phyloP scores from a whole-genome alignment of 2,113 vertebrate species.

The Tiliqua scincoides region DNA sequence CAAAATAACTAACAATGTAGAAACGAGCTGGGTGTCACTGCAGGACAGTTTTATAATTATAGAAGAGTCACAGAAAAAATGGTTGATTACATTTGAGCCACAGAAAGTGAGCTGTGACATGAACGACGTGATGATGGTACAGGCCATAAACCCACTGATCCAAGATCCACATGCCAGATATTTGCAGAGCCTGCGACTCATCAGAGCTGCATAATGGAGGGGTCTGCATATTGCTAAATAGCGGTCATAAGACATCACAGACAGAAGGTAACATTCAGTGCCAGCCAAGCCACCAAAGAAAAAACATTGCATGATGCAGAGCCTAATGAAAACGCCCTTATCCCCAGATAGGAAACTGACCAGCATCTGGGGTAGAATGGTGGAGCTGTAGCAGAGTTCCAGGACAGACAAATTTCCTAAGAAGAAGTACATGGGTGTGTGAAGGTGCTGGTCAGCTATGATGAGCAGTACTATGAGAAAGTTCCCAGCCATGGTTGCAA shows the following conservation, averaged over 20 bases:
- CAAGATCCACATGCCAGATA: background rate
- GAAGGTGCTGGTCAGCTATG: background rate
- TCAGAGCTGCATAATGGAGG: background rate
- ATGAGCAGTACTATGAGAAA: background rate
- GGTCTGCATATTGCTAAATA: background rate
- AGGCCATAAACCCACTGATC: background rate
- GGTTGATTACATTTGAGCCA: background rate
- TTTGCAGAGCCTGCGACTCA: background rate
- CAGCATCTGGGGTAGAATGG: background rate
- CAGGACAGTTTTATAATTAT: background rate
- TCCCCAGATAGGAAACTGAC: background rate
- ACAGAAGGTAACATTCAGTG: background rate
- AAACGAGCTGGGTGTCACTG: background rate
- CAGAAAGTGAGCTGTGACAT: background rate
- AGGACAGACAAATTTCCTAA: background rate
- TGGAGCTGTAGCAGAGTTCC: background rate
- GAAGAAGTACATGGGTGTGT: background rate
- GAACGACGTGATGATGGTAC: background rate
- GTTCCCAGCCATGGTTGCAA: background rate
- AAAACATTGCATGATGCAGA: background rate
- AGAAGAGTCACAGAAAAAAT: background rate
- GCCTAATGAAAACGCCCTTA: background rate
- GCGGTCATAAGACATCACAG: background rate
- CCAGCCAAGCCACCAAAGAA: background rate
- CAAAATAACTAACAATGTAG: background rate